Percentiles rank a stretch among this genome's conserved stretches.
phyloP scores from a whole-genome alignment of 1,140 invertebrate genomes.

The Calephelis nemesis region DNA sequence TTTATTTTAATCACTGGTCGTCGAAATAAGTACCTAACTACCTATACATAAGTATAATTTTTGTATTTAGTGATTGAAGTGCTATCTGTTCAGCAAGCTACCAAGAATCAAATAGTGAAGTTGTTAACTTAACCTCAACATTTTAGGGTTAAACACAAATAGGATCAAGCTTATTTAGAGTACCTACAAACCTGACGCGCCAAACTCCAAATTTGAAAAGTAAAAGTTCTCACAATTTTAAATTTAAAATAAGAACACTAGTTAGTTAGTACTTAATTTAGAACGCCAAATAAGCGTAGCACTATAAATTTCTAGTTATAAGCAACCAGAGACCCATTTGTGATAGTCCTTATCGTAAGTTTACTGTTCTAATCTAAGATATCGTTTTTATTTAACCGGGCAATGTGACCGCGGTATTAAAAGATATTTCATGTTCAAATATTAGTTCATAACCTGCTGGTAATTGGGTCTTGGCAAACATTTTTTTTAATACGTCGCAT shows the following conservation, averaged over 20 bases:
- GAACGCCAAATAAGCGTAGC: constrained; percentile 29
- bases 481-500: not conserved
- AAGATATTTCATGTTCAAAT: constrained; percentile 41
- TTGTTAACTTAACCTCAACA: too few species aligned
- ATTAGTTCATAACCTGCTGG: constrained; percentile 33
- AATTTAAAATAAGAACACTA: constrained; percentile 6
- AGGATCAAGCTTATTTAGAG: too few species aligned
- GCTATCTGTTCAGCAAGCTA: too few species aligned
- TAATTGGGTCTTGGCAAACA: constrained; percentile 22
- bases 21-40: too few species aligned
- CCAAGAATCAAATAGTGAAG: too few species aligned
- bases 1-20: too few species aligned
- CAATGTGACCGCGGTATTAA: constrained; percentile 51
- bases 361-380: constrained; percentile 66
- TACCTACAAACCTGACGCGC: too few species aligned
- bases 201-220: too few species aligned
- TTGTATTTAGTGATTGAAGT: too few species aligned
- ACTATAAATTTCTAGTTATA: constrained; percentile 35
- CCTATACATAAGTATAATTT: too few species aligned
- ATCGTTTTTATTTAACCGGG: constrained; percentile 50
- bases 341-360: constrained; percentile 51
- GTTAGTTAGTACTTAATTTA: constrained; percentile 2
- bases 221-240: not conserved
- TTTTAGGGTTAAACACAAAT: too few species aligned
- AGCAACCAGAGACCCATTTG: constrained; percentile 44